Evolutionary conservation across 2,113 vertebrate species (phyloP).

Genomic region (Petaurus breviceps): DNA sequence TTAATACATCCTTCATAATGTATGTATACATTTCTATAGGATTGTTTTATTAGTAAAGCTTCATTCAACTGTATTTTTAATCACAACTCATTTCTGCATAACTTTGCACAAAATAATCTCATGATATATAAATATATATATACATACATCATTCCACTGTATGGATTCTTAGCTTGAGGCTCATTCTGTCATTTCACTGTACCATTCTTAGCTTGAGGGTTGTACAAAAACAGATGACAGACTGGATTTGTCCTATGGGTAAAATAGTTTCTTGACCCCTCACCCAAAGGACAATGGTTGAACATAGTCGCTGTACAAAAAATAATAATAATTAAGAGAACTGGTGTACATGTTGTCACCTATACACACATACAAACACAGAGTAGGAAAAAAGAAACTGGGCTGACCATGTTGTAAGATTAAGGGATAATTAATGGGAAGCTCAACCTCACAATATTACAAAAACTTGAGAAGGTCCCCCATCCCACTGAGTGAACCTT

Average conservation of each 20-base stretch:
- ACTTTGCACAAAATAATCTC: not conserved
- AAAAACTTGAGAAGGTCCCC: not conserved
- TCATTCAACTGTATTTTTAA: not conserved
- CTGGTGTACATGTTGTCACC: too few species aligned
- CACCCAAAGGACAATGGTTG: not conserved
- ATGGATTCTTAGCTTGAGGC: too few species aligned
- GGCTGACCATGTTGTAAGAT: not conserved
- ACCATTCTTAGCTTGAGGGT: not conserved
- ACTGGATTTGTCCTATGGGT: not conserved
- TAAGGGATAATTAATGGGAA: not conserved
- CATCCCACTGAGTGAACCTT: not conserved
- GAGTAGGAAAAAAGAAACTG: not conserved
- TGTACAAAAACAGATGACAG: not conserved
- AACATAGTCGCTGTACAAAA: too few species aligned
- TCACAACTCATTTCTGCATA: not conserved
- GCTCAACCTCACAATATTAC: not conserved
- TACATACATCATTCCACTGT: too few species aligned
- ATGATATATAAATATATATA: too few species aligned
- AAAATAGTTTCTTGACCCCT: not conserved
- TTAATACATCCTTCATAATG: not conserved
- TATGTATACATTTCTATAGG: not conserved
- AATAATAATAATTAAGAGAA: too few species aligned
- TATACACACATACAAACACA: too few species aligned
- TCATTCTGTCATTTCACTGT: rapidly evolving
- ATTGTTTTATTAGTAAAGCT: not conserved